A percentile compares a stretch with the other conserved stretches of the same genome.
Conservation (phyloP, 1,140 invertebrate species). For the Diprion similis region DNA sequence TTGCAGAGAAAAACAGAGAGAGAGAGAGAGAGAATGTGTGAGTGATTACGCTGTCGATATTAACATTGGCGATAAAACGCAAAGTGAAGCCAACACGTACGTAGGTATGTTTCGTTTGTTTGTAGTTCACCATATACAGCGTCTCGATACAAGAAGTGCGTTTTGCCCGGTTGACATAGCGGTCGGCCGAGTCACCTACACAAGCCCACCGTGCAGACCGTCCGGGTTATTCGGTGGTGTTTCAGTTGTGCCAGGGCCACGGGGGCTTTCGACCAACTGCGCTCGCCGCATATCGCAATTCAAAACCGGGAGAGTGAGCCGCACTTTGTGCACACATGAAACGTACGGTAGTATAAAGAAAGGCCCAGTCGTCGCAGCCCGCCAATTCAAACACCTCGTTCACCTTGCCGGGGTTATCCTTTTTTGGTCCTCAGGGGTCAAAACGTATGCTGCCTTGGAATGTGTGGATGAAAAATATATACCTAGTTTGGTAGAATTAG, state of each 20-base stretch:
- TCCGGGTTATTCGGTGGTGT: neutral
- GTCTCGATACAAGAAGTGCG: neutral
- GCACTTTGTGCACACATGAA: no score
- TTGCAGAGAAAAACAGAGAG: constrained; percentile 20
- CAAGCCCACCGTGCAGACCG: neutral
- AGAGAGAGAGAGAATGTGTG: constrained; percentile 23
- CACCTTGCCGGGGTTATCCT: no score
- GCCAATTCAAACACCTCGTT: no score
- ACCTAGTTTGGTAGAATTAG: no score
- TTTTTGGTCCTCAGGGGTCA: no score
- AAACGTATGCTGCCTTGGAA: no score
- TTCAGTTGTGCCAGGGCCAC: neutral
- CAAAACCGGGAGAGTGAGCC: no score
- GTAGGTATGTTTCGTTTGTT: neutral
- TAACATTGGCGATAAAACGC: constrained; percentile 4
- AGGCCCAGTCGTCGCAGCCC: no score
- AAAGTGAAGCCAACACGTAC: neutral
- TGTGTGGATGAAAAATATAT: no score
- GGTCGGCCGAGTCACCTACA: neutral
- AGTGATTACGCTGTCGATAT: constrained; percentile 26
- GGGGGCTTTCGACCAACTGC: no score
- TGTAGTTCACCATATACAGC: neutral
- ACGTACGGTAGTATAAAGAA: no score
- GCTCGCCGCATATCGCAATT: no score
- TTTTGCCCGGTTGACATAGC: neutral